Base-by-base conservation (phyloP, 2,797 vertebrate genomes). In the Morus bassanus region DNA sequence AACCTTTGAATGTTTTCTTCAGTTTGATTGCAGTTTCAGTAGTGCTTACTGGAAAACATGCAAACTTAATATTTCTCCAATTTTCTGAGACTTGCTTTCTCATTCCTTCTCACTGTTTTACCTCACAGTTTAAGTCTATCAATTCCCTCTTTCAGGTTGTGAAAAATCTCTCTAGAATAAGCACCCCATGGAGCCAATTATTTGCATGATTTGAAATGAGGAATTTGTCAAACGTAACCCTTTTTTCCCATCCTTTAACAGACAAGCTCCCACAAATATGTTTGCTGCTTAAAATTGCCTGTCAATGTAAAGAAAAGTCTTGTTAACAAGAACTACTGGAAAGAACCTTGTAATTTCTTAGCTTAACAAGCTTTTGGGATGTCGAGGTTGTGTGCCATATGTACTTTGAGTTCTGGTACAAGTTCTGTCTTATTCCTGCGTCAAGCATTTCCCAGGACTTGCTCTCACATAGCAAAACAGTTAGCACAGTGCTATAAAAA, bases 181-280 rank as follows among this genome's bases (percentile, higher is more conserved):
- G 84, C 77, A 83, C 90, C 91, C 95, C 78, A 93, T 23, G 37
- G 90, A 94, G 90, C 59, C 80, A 93, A 96, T 95, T 97, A 95
- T 93, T 91, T 96, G 95, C 96, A 93, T 94, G 92, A 89, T 92
- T 97, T 92, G 80, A 92, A 95, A 91, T 68, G 75, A 93, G 90
- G 93, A 95, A 95, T 97, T 95, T 94, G 67, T 89, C 80, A 91
- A 87, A 93, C 3, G 3, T 82, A 95, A 76, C 85, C 27, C 35
- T 94, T 91, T 82, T 91, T 69, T 53, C 84, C 64, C 78, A 87
- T 89, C 86, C 74, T 65, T 95, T 85, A 93, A 72, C 27, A 85
- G 64, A 56, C 59, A 79, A 91, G 37, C 41, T 92, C 88, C 90
- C 68, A 68, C 86, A 96, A 91, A 90, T 60, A 91, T 30, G 25